phyloP scores from a whole-genome alignment of 2,113 vertebrate species.

The Glaucidium brasilianum region DNA sequence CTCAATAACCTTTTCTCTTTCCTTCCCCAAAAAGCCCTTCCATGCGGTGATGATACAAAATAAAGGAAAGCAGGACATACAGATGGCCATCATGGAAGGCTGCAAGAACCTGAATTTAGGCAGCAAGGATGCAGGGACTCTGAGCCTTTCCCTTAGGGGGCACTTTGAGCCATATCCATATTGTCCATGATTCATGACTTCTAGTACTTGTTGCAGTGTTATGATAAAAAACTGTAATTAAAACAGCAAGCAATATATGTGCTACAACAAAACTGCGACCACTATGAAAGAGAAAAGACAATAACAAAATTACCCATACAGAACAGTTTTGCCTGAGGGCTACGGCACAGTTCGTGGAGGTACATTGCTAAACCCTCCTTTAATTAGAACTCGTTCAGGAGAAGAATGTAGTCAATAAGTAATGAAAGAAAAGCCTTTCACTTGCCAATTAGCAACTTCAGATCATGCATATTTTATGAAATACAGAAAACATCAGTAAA shows the following conservation, averaged over 20 bases:
- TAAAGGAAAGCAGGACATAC: neutral
- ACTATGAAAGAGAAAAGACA: neutral
- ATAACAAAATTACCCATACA: neutral
- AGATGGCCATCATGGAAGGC: neutral
- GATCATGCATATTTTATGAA: constrained; percentile 28
- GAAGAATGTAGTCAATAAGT: neutral
- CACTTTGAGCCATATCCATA: neutral
- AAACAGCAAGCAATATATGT: neutral
- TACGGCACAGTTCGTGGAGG: accelerated
- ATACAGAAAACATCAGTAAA: constrained; percentile 17
- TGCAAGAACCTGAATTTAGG: neutral
- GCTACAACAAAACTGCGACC: neutral
- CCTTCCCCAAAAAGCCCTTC: neutral
- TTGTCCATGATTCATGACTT: neutral
- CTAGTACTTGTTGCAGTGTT: neutral
- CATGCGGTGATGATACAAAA: neutral
- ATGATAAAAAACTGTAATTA: neutral
- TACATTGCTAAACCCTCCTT: neutral
- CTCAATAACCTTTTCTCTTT: neutral
- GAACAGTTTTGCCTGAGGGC: neutral
- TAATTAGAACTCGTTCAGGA: neutral
- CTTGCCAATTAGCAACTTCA: constrained; percentile 1
- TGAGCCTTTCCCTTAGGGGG: neutral
- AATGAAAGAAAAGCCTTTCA: neutral
- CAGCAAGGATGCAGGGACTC: neutral